Conservation (phyloP, 1,140 invertebrate species). For the Drosophila baimaii region DNA sequence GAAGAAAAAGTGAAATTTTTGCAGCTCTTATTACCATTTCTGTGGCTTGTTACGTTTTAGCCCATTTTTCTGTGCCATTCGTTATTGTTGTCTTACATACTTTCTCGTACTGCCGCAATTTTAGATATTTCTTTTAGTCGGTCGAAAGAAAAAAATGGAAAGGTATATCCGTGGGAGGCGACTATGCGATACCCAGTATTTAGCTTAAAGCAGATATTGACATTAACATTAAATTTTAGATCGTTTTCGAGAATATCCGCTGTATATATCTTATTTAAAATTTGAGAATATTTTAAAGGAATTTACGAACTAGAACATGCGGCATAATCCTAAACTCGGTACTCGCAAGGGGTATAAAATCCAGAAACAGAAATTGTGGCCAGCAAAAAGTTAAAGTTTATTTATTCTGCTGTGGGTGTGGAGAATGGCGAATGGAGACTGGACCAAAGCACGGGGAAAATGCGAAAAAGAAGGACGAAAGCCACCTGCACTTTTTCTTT, state of each 20-base stretch:
- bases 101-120: constrained; percentile 57
- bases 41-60: constrained; percentile 57
- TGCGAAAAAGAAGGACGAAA: constrained; percentile 37
- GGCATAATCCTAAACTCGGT: not conserved
- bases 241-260: not conserved
- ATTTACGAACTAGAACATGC: not conserved
- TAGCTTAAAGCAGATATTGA: no score
- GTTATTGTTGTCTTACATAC: constrained; percentile 65
- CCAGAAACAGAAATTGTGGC: constrained; percentile 53
- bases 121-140: constrained; percentile 63
- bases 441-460: constrained; percentile 4
- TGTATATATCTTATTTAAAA: not conserved
- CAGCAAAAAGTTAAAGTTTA: constrained; percentile 75
- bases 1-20: constrained; percentile 54
- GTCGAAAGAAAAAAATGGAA: constrained; percentile 25
- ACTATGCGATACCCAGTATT: not conserved
- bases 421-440: not conserved
- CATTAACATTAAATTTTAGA: not conserved
- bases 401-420: constrained; percentile 62
- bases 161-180: not conserved
- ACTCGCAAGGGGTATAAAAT: constrained; percentile 1
- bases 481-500: constrained; percentile 81
- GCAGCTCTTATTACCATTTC: constrained; percentile 66
- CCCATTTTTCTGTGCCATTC: constrained; percentile 68
- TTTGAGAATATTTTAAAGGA: no score